A percentile compares a stretch with the other conserved stretches of the same genome.
Conservation (phyloP, 1,140 invertebrate genomes). For the Zophobas morio region DNA sequence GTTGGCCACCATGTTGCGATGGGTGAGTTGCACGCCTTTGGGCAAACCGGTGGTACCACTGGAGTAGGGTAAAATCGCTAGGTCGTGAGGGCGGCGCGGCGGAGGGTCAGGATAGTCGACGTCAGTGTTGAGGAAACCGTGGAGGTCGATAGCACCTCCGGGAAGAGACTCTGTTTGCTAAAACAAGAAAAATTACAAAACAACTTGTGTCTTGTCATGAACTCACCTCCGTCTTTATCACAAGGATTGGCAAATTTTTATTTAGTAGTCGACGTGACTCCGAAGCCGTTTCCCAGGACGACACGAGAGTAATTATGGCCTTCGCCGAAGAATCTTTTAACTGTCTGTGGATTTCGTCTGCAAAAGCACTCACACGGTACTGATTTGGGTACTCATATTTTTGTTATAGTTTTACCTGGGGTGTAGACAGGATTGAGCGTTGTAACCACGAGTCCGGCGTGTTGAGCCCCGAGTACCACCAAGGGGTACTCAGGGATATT, state of each 20-base stretch:
- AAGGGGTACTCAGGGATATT: conserved; percentile 86
- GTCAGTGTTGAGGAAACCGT: conserved; percentile 69
- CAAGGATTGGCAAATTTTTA: background rate
- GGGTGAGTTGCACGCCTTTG: conserved; percentile 88
- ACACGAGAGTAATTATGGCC: too few relatives aligned
- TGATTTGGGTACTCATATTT: background rate
- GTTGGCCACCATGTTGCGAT: conserved; percentile 76
- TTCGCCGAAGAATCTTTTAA: background rate
- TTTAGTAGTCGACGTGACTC: too few relatives aligned
- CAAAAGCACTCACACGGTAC: background rate
- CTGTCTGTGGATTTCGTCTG: background rate
- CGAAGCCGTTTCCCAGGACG: too few relatives aligned
- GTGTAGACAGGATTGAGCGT: conserved; percentile 88
- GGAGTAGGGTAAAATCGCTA: conserved; percentile 76
- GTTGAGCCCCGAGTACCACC: conserved; percentile 76
- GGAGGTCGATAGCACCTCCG: conserved; percentile 72
- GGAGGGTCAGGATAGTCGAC: conserved; percentile 67
- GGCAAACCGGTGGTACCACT: conserved; percentile 93
- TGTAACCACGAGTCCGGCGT: conserved; percentile 80
- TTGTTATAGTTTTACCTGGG: conserved; percentile 70
- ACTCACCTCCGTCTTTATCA: background rate
- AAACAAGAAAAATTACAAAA: background rate
- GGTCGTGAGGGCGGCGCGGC: conserved; percentile 67
- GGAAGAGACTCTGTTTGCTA: conserved; percentile 66
- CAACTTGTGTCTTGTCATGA: too few relatives aligned